Base-by-base conservation (phyloP, 2,888 invertebrate species). In the Cheilosia variabilis region DNA sequence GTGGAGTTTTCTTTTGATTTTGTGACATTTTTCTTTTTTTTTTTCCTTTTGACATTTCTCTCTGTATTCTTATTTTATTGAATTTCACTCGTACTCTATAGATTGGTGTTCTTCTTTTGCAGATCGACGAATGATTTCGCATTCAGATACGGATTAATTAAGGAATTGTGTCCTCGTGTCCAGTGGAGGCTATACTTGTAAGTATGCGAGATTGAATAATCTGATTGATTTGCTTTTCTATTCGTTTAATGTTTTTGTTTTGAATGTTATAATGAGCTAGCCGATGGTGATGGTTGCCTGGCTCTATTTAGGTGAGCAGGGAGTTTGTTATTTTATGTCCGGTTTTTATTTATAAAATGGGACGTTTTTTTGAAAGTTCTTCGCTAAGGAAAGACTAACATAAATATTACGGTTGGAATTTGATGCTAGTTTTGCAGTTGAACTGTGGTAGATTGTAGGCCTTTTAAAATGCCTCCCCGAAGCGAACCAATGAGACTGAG, bases 111-210 rank as follows among this genome's bases (percentile, higher is more conserved):
- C n/a, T 41, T 62, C 47, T 37, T 45, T 83, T 83, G 24, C 79
- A 84, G 84, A 79, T 76, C 69, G 65, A 71, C 22, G 66, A 84
- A 84, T 79, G 75, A 79, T 84, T 79, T 79, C 22, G 52, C 27
- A 55, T 69, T 55, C 37, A 79, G 55, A 84, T 66, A 79, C 69
- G 79, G 57, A 69, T 79, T 84, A 79, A 84, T 78, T 75, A 65
- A 78, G 43, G 1, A 81, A 27, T 24, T 81, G 9, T 63, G n/a
- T 57, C n/a, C 37, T 43, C 5, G 41, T 19, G 15, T 43, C 22
- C 69, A 65, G 22, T 15, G 53, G 50, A 66, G 47, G 55, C 53
- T 53, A 1, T 27, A 47, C 65, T 58, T 79, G 84, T 84, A 47
- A 75, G 83, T 84, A 83, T 17, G 6, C 17, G 43, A 24, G 2